Evolutionary conservation across 2,888 invertebrate genomes (phyloP), one percentile per base, ranked within the genome.

Genomic region (Cremastinae sp.): DNA sequence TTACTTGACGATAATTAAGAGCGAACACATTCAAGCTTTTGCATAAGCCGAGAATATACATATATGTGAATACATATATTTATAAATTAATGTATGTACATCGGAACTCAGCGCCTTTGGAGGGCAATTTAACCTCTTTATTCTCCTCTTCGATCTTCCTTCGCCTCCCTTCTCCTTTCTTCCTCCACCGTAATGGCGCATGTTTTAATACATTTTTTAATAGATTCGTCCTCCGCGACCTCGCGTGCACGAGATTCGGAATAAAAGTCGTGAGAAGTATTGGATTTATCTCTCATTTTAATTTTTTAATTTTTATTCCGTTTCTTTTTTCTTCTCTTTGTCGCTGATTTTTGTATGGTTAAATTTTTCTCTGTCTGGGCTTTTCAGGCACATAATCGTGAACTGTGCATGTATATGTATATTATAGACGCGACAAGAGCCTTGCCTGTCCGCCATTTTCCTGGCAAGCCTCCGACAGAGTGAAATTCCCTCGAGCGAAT

Each of bases 1-100:
- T 87, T 87, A 83, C 82, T 83, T 78, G 80, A 82, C 84, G 84
- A 85, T 87, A 86, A 87, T 87, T 84, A 86, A 78, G 75, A 76
- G 79, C 28, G 2, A 1, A 53, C 16, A 16, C 53, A 18, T 22
- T 37, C 62, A 12, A 18, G n/a, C 12, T 20, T 16, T 41, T 58
- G n/a, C 5, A 41, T 12, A 22, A 37, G 35, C 2, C 1, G 0
- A 8, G 7, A 55, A 3, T 14, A 9, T 14, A 28, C 8, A 12
- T 35, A 10, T 9, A 35, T 28, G 9, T 35, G 14, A 8, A 10
- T 20, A 1, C 14, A 16, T 22, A 2, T 39, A 51, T 51, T 16
- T 12, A 51, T 12, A 12, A 9, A 37, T 56, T n/a, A n/a, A 7
- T 20, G n/a, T 47, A 16, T 49, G 14, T 37, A 18, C 43, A 2